Conservation (phyloP, 1,140 invertebrate species). For the Drosophila sulfurigaster region DNA sequence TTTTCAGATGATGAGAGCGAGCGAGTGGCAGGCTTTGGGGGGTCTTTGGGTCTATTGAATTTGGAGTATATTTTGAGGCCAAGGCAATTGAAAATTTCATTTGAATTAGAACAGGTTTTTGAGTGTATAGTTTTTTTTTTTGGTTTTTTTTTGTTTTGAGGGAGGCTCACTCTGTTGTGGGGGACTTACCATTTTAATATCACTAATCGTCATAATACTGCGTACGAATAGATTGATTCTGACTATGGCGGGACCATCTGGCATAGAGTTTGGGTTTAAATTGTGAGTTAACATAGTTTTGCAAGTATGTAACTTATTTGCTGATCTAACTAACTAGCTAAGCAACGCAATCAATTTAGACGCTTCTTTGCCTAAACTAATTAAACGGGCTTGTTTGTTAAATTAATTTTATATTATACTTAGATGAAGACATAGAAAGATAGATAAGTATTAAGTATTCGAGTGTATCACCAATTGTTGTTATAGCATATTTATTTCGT, state of each 20-base stretch:
- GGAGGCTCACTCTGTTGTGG: constrained; percentile 22
- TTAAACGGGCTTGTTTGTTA: constrained; percentile 18
- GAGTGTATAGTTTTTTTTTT: background rate
- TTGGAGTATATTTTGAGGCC: constrained; percentile 11
- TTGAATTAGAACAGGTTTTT: constrained; percentile 32
- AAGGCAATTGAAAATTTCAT: constrained; percentile 31
- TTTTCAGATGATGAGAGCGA: constrained; percentile 23
- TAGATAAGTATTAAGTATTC: constrained; percentile 24
- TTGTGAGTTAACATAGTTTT: constrained; percentile 57
- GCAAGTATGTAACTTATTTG: constrained; percentile 46
- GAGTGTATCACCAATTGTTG: constrained; percentile 45
- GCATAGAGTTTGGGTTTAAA: constrained; percentile 84
- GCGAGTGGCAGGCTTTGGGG: constrained; percentile 4
- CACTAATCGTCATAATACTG: constrained; percentile 98
- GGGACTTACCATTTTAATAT: constrained; percentile 98
- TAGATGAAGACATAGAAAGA: constrained; percentile 41
- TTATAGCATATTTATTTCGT: constrained; percentile 22
- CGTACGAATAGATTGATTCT: constrained; percentile 98
- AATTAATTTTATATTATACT: constrained; percentile 21
- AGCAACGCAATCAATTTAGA: constrained; percentile 9
- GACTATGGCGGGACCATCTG: constrained; percentile 96
- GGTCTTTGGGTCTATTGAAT: constrained; percentile 44
- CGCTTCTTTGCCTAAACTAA: constrained; percentile 50
- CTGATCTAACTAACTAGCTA: constrained; percentile 63
- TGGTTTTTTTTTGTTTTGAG: too few species aligned